These are phyloP conservation scores for Drosophila arizonae DNA, from an alignment of 1,140 invertebrate species.

Conservation along the genomic window DNA sequence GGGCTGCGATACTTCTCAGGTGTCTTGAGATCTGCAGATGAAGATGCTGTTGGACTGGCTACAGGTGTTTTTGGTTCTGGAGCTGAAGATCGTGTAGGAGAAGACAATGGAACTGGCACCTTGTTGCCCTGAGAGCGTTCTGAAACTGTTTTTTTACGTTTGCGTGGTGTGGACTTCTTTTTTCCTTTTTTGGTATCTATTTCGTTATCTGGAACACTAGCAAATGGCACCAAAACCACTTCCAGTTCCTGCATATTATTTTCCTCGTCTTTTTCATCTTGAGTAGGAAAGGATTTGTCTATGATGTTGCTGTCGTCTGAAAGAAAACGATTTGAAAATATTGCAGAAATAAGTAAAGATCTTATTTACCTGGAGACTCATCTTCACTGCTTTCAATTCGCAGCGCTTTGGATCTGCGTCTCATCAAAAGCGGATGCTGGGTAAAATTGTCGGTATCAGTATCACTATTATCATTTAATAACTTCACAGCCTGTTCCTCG, in stretches of 20 bases:
- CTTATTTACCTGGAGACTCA: conserved; percentile 3
- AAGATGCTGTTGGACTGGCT: neutral
- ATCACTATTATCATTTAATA: neutral
- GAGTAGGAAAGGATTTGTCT: neutral
- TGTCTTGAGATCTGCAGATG: too few species aligned
- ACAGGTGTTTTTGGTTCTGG: neutral
- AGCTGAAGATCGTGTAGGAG: neutral
- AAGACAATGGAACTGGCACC: neutral
- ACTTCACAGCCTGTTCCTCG: neutral
- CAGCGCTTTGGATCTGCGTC: conserved; percentile 3
- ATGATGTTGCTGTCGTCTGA: neutral
- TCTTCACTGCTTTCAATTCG: conserved; percentile 40
- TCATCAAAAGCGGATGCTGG: neutral
- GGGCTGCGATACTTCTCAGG: too few species aligned
- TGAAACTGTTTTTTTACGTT: conserved; percentile 3
- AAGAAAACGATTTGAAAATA: neutral
- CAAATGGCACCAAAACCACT: neutral
- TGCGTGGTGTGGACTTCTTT: neutral
- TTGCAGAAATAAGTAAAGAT: too few species aligned
- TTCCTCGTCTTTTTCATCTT: neutral
- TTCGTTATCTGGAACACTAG: neutral
- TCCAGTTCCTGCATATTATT: neutral
- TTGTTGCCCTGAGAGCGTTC: neutral
- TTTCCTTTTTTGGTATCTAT: neutral
- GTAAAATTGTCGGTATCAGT: conserved; percentile 5